Conservation (phyloP, 2,888 invertebrate genomes). For the Sipha maydis region DNA sequence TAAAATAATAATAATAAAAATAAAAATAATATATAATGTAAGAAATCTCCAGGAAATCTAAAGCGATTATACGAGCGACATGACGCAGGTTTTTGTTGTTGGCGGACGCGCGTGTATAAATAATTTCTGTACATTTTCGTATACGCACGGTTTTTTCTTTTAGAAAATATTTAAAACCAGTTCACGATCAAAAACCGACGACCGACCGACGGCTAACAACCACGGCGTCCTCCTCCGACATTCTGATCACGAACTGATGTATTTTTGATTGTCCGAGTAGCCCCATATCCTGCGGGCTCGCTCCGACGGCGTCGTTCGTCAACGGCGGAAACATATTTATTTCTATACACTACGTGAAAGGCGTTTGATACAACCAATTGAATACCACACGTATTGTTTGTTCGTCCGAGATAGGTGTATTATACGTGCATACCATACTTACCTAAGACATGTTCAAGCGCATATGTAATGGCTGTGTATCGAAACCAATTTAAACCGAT, state of each 20-base stretch:
- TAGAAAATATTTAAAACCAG: constrained; percentile 55
- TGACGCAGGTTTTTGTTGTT: constrained; percentile 24
- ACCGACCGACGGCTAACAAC: neutral
- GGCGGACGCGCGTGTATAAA: neutral
- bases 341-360: neutral
- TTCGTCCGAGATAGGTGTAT: neutral
- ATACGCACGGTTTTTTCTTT: neutral
- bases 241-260: constrained; percentile 61
- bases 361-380: neutral
- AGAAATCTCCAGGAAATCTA: constrained; percentile 51
- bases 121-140: constrained; percentile 27
- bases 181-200: constrained; percentile 40
- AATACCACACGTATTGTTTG: neutral
- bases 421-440: neutral
- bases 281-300: neutral
- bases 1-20: neutral
- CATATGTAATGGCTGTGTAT: no score
- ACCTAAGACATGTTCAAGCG: no score
- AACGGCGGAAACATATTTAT: neutral
- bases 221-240: neutral
- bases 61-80: constrained; percentile 36
- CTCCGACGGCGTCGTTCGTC: neutral
- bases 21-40: neutral
- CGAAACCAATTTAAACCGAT: no score
- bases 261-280: constrained; percentile 42